Evolutionary conservation across 1,140 invertebrate species (phyloP).

Genomic region (Drosophila kohkoa): DNA sequence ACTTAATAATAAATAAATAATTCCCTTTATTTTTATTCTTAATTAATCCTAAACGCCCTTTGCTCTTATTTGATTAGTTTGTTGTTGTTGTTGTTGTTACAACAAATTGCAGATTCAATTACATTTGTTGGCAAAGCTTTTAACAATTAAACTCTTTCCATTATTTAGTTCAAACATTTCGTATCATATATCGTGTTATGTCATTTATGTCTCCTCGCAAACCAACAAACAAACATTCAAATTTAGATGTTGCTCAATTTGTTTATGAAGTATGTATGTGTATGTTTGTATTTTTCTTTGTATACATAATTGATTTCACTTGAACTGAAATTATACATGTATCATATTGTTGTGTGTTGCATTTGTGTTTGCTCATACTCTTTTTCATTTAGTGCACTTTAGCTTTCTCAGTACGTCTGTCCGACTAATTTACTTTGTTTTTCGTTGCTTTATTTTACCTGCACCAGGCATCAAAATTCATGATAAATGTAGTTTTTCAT

Average conservation of each 20-base stretch:
- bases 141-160: conserved; percentile 5
- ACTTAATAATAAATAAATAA: too few species aligned
- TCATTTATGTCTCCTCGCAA: conserved; percentile 1
- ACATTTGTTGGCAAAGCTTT: neutral
- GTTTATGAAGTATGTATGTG: conserved; percentile 16
- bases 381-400: neutral
- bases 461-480: too few species aligned
- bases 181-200: conserved; percentile 12
- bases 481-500: too few species aligned
- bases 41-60: neutral
- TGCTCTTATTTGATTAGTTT: neutral
- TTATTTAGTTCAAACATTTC: conserved; percentile 2
- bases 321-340: conserved; percentile 42
- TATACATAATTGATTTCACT: conserved; percentile 61
- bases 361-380: conserved; percentile 32
- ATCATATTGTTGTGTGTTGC: conserved; percentile 35
- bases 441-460: too few species aligned
- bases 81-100: too few species aligned
- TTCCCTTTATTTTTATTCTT: too few species aligned
- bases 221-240: too few species aligned
- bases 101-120: neutral
- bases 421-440: too few species aligned
- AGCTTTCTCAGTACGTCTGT: too few species aligned
- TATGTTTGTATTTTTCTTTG: neutral
- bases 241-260: conserved; percentile 25